Evolutionary conservation across 2,888 invertebrate genomes (phyloP).

Genomic region (Heteromyza rotundicornis): DNA sequence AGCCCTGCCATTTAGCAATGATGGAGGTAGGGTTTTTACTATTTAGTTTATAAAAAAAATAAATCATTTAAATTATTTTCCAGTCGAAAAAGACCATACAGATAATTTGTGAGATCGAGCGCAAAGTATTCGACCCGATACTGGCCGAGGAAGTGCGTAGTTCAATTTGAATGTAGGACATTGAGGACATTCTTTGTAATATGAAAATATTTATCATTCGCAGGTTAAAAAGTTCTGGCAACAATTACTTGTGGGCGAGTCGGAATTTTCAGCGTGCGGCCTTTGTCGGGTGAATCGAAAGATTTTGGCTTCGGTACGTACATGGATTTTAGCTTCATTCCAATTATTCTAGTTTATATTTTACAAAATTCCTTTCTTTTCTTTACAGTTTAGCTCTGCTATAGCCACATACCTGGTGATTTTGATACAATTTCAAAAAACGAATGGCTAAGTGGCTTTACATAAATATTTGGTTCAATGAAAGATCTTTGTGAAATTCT

Average conservation of each 20-base stretch:
- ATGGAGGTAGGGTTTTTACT: constrained; percentile 55
- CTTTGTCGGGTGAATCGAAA: constrained; percentile 65
- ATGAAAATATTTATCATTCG: constrained; percentile 8
- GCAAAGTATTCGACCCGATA: constrained; percentile 49
- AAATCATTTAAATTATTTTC: neutral
- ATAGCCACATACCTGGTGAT: constrained; percentile 67
- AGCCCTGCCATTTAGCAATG: constrained; percentile 65
- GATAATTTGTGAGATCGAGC: constrained; percentile 63
- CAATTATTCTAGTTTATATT: neutral
- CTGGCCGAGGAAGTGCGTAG: constrained; percentile 54
- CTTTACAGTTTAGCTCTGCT: constrained; percentile 64
- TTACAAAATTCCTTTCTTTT: constrained; percentile 1
- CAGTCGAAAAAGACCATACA: constrained; percentile 62
- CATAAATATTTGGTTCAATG: no score
- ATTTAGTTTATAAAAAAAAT: neutral
- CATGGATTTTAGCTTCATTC: neutral
- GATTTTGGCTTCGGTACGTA: constrained; percentile 65
- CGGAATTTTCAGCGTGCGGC: constrained; percentile 65
- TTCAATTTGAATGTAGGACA: constrained; percentile 13
- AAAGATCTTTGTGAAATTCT: no score
- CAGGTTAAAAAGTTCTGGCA: constrained; percentile 61
- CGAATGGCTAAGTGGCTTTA: constrained; percentile 56
- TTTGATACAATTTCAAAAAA: constrained; percentile 66
- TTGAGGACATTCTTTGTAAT: no score
- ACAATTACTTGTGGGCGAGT: constrained; percentile 53